Base-by-base conservation (phyloP, 2,113 vertebrate species). In the Speoplatyrhinus poulsoni region DNA sequence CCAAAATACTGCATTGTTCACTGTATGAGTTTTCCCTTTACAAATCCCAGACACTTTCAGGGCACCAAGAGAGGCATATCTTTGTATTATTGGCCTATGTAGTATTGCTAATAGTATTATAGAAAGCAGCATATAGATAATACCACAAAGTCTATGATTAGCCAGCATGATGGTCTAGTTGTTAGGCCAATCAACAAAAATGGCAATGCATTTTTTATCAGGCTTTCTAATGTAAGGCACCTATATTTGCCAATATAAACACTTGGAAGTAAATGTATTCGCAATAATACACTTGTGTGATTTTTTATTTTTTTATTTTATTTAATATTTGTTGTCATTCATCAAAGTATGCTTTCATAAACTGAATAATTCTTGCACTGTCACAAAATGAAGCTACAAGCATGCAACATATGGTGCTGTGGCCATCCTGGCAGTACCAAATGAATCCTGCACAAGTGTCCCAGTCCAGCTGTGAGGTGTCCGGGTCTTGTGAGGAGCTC, bases 401-500 rank as follows among this genome's bases (percentile, higher is more conserved):
- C 74, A n/a, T 19, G 12, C 67, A 79, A 74, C 83, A 90, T 84
- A 88, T 88, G 87, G 82, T 77, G 19, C 54, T 36, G 4, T 76
- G 69, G 57, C 71, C 80, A 80, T 89, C 83, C 76, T 12, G 11
- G 63, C 69, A 62, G 84, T 79, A 83, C 80, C 78, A 86, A 79
- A 87, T 86, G 86, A 92, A 92, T 91, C 80, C 83, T 89, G 79
- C 55, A 17, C 85, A 87, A 88, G 83, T 87, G 86, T 87, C 88
- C 87, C 33, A 36, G 80, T 90, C 81, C 86, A 90, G 87, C 89
- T 90, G 90, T 67, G 83, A 65, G 67, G 69, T 70, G 72, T 66
- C 81, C 83, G 72, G 17, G 4, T 67, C 80, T 82, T 72, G 69
- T 46, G 72, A 75, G 82, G 77, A 57, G 26, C 84, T 85, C 85